Conservation (phyloP, 2,113 vertebrate genomes). For the Tenrec ecaudatus region DNA sequence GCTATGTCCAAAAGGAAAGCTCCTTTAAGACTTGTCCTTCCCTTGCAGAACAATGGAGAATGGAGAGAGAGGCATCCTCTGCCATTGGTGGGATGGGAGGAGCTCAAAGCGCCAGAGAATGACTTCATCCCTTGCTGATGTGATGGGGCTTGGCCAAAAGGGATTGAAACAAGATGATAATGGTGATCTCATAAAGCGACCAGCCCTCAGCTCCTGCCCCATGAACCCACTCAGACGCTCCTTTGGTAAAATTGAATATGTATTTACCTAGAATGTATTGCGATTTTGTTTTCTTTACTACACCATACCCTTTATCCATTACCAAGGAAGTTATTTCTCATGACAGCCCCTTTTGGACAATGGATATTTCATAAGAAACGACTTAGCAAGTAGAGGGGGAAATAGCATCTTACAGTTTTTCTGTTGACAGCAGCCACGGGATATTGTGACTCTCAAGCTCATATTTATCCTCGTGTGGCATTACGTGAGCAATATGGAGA, state of each 20-base stretch:
- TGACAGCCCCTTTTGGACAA: not conserved
- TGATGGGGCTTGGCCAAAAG: not conserved
- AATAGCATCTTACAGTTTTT: not conserved
- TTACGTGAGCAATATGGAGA: constrained; percentile 42
- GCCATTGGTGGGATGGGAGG: not conserved
- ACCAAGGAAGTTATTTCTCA: not conserved
- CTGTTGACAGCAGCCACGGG: not conserved
- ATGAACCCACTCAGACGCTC: not conserved
- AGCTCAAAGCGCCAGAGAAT: not conserved
- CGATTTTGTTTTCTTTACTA: constrained; percentile 13
- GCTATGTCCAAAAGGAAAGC: not conserved
- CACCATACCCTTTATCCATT: not conserved
- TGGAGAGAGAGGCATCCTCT: not conserved
- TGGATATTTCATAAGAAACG: constrained; percentile 46
- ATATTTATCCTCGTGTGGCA: not conserved
- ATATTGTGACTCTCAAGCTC: not conserved
- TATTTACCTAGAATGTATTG: not conserved
- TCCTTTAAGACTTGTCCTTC: not conserved
- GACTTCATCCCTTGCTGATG: not conserved
- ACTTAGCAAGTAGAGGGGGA: constrained; percentile 30
- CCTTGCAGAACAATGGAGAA: not conserved
- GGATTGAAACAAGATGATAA: not conserved
- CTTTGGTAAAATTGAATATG: not conserved
- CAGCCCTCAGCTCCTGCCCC: not conserved
- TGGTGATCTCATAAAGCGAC: not conserved